Conservation (phyloP, 2,113 vertebrate genomes). For the Erythrocercus mccallii region DNA sequence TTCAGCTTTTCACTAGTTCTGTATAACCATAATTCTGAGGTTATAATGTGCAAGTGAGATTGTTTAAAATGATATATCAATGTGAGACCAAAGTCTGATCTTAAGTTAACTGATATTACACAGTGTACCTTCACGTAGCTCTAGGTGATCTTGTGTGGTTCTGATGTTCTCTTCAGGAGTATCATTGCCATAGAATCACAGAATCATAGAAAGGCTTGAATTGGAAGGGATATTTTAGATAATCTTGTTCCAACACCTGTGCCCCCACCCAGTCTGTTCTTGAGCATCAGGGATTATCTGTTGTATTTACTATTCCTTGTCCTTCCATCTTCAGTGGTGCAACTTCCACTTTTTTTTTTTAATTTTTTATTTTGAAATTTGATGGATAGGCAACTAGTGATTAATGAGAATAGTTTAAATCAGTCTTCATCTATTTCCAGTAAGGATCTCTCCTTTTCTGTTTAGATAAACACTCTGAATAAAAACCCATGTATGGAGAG, state of each 20-base stretch:
- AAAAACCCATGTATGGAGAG: neutral
- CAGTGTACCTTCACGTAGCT: neutral
- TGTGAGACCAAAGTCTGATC: neutral
- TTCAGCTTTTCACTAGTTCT: constrained; percentile 23
- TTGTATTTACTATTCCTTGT: neutral
- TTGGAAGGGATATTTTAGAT: neutral
- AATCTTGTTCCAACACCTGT: fast-evolving
- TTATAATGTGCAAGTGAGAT: neutral
- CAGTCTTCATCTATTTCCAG: neutral
- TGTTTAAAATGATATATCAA: neutral
- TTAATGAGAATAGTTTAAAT: neutral
- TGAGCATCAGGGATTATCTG: neutral
- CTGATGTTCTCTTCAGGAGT: neutral
- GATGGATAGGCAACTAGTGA: neutral
- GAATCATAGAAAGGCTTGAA: neutral
- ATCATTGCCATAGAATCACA: neutral
- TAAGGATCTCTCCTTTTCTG: neutral
- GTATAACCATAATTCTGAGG: neutral
- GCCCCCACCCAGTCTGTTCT: neutral
- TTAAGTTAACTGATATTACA: neutral
- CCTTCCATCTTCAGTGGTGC: neutral
- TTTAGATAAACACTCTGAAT: neutral
- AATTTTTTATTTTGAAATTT: neutral
- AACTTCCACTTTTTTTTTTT: neutral
- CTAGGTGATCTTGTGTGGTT: neutral